Evolutionary conservation across 2,113 vertebrate genomes (phyloP).

Genomic region (Athene cunicularia): DNA sequence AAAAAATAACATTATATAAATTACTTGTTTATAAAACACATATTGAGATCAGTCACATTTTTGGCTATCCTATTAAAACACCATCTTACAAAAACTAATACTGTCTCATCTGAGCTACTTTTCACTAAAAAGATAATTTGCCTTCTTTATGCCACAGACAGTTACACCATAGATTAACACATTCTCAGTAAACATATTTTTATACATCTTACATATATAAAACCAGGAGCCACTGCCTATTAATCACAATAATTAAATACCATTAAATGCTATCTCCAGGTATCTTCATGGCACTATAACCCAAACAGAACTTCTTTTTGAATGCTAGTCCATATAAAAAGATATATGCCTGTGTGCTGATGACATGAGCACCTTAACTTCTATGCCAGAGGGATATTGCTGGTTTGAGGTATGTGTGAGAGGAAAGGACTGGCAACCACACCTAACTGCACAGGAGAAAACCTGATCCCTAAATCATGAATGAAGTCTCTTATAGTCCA

Average conservation of each 20-base stretch:
- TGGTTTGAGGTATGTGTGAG: too few species aligned
- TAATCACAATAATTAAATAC: background rate
- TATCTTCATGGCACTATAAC: background rate
- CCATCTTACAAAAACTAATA: background rate
- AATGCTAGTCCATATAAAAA: background rate
- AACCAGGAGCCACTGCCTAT: background rate
- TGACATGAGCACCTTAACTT: background rate
- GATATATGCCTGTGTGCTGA: background rate
- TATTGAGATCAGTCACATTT: background rate
- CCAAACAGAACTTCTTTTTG: background rate
- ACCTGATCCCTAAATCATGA: background rate
- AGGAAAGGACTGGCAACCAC: background rate
- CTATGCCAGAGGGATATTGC: fast-evolving
- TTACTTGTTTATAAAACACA: background rate
- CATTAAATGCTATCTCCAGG: background rate
- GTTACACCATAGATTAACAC: background rate
- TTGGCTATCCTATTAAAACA: background rate
- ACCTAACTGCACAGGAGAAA: background rate
- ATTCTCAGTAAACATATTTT: background rate
- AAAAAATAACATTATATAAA: slow-evolving; percentile 11
- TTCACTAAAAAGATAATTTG: background rate
- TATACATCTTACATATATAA: background rate
- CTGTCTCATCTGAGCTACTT: background rate
- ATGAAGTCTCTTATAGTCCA: background rate
- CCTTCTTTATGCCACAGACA: background rate